Evolutionary conservation across 2,113 vertebrate genomes (phyloP).

Genomic region (Oreochromis tanganicae): DNA sequence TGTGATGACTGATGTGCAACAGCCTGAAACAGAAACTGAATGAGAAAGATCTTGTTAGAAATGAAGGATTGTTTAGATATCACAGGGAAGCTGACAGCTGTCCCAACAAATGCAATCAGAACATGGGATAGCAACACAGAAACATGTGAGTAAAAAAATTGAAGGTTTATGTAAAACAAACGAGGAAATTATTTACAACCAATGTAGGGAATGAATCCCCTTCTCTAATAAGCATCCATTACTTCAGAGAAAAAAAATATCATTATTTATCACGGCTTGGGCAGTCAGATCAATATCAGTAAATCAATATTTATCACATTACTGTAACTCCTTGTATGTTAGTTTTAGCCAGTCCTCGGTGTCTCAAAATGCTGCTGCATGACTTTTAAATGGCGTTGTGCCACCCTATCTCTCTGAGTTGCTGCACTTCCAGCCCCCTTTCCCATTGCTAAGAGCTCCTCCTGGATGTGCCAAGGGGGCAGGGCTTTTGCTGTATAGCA

Average conservation of each 20-base stretch:
- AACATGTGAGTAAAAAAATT: not conserved
- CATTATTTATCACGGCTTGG: not conserved
- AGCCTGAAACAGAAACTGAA: not conserved
- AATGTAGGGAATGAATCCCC: not conserved
- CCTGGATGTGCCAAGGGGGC: not conserved
- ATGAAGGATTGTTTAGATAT: not conserved
- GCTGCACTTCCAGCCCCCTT: not conserved
- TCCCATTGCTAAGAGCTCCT: not conserved
- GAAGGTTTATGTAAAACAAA: not conserved
- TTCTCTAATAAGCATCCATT: not conserved
- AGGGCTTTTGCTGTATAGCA: not conserved
- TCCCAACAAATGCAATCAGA: not conserved
- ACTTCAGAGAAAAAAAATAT: rapidly evolving
- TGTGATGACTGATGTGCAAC: not conserved
- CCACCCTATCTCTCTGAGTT: not conserved
- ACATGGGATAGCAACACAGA: not conserved
- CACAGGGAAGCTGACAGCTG: not conserved
- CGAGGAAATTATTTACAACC: not conserved
- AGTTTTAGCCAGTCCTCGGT: not conserved
- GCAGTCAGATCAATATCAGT: not conserved
- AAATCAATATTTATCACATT: not conserved
- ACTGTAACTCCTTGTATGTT: not conserved
- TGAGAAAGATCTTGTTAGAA: not conserved
- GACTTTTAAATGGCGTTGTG: rapidly evolving
- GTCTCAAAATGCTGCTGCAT: not conserved